phyloP scores from a whole-genome alignment of 1,140 invertebrate species.

The Aethina tumida region DNA sequence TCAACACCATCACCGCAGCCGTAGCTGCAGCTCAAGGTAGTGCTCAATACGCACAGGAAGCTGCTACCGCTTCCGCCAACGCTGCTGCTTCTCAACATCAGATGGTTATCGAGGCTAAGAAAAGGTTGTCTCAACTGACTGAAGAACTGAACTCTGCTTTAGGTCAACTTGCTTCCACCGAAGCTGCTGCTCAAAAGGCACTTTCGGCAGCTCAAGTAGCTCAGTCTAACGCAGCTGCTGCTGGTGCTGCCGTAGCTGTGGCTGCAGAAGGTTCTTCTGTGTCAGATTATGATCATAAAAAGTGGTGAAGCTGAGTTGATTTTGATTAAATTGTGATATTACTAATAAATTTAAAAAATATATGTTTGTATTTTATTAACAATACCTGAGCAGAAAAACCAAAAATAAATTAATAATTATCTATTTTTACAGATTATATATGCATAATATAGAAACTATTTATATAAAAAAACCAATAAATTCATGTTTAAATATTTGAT shows the following conservation, averaged over 20 bases:
- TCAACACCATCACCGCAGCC: constrained; percentile 16
- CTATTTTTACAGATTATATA: too few species aligned
- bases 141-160: constrained; percentile 17
- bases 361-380: too few species aligned
- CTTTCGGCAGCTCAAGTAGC: constrained; percentile 21
- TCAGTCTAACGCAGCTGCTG: constrained; percentile 24
- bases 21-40: constrained; percentile 21
- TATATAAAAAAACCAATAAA: too few species aligned
- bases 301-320: too few species aligned
- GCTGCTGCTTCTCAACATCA: constrained; percentile 22
- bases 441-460: too few species aligned
- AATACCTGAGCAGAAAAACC: too few species aligned
- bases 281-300: too few species aligned
- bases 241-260: constrained; percentile 19
- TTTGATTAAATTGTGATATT: too few species aligned
- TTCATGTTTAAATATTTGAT: too few species aligned
- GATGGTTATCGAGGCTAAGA: constrained; percentile 22
- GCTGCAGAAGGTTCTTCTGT: too few species aligned
- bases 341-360: too few species aligned
- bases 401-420: too few species aligned
- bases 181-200: constrained; percentile 18
- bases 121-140: constrained; percentile 13
- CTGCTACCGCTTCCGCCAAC: constrained; percentile 19
- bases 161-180: constrained; percentile 17
- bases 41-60: constrained; percentile 14